Conservation (phyloP, 2,113 vertebrate genomes). For the Salvelinus namaycush region DNA sequence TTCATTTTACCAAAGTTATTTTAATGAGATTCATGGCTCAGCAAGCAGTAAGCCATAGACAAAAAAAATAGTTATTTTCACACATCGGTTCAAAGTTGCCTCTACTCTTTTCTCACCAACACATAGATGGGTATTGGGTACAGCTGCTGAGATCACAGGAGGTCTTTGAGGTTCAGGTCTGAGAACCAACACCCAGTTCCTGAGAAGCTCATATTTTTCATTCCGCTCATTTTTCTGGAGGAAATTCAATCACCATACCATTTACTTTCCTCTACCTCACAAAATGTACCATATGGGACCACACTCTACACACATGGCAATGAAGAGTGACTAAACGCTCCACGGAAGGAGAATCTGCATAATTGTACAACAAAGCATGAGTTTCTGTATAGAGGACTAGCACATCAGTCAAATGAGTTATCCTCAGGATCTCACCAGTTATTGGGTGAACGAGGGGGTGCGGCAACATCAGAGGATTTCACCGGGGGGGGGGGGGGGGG, state of each 20-base stretch:
- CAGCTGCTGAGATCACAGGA: no score
- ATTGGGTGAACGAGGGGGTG: slow-evolving; percentile 31
- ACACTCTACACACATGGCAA: slow-evolving; percentile 25
- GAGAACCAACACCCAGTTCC: neutral
- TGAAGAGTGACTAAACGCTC: slow-evolving; percentile 14
- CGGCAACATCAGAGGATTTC: slow-evolving; percentile 38
- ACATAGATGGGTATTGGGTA: neutral
- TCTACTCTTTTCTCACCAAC: neutral
- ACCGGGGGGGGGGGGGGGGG: slow-evolving; percentile 38
- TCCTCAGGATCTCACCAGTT: slow-evolving; percentile 49
- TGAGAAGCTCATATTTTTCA: neutral
- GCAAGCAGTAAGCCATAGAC: neutral
- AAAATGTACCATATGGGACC: slow-evolving; percentile 13
- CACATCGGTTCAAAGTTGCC: no score
- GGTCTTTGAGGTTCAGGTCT: neutral
- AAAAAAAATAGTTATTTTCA: no score
- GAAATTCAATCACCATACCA: neutral
- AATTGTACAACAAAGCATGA: slow-evolving; percentile 50
- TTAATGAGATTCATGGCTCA: neutral
- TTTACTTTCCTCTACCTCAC: neutral
- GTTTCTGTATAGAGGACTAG: slow-evolving; percentile 57
- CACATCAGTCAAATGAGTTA: slow-evolving; percentile 64
- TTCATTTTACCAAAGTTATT: neutral
- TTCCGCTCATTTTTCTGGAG: neutral
- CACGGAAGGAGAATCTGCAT: slow-evolving; percentile 50